Evolutionary conservation across 1,140 invertebrate species (phyloP), one percentile per base, ranked within the genome.

Genomic region (Anoplophora glabripennis): DNA sequence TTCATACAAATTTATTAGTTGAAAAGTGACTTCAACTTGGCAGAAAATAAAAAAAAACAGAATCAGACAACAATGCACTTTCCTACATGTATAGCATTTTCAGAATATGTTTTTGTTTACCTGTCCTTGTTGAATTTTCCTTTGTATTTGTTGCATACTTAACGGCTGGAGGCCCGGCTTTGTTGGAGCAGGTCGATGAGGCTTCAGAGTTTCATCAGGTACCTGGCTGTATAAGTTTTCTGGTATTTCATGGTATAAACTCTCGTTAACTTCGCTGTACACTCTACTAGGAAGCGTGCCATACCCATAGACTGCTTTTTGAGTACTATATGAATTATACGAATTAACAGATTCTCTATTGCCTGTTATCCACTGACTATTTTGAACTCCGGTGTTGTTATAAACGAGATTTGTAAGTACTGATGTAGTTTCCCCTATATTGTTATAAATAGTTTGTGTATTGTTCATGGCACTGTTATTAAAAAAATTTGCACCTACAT

Each of bases 121-220:
- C 58, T 71, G 68, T 18, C 69, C 69, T 49, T 71, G 71, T 56
- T 75, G 71, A 18, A 76, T 65, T 61, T 73, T 72, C 21, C 75
- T 59, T 58, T 76, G 75, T 10, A 76, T 68, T 55, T 76, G 75
- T 57, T 76, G 75, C 69, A 75, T 73, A 47, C 73, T 75, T 34
- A 71, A 64, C 3, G 72, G 73, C 35, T 73, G 70, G 9, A 64
- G 18, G 7, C 53, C 59, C 3, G 72, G 72, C 11, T 70, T 69
- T 17, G 70, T 65, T 1, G 75, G 74, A n/a, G 74, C 75, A 7
- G 73, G 73, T n/a, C 75, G 57, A 48, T 75, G 73, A 5, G 75
- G 75, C 34, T 66, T 70, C 28, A 75, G 61, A 0, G 57, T 54
- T 28, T 72, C 64, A 7, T 70, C 61, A 21, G 72, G 71, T 48